Evolutionary conservation across 2,113 vertebrate species (phyloP).

Genomic region (Petrocephalus zakoni): DNA sequence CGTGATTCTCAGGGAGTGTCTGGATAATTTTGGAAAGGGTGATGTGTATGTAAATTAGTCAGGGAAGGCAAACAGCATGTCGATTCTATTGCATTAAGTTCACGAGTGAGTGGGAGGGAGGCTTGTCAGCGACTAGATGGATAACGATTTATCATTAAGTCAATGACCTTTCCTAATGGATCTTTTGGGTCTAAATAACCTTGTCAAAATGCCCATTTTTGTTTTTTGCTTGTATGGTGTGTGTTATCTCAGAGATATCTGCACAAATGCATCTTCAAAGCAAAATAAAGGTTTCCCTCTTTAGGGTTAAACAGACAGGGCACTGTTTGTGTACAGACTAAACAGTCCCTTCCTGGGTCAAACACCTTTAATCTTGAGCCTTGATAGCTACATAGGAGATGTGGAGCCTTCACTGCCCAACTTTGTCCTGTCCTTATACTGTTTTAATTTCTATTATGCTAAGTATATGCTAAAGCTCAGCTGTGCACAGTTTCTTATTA

Average conservation of each 20-base stretch:
- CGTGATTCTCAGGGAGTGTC: neutral
- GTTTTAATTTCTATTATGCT: neutral
- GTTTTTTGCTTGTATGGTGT: conserved; percentile 56
- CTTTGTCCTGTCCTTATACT: neutral
- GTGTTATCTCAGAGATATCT: conserved; percentile 3
- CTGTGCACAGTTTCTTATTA: neutral
- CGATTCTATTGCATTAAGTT: conserved; percentile 11
- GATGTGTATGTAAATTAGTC: neutral
- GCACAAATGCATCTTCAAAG: conserved; percentile 21
- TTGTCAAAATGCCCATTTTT: conserved; percentile 50
- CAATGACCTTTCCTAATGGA: conserved; percentile 45
- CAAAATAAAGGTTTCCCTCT: conserved; percentile 9
- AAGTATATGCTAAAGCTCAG: neutral
- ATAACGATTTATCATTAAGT: conserved; percentile 47
- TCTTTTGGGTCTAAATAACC: conserved; percentile 58
- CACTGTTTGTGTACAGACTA: conserved; percentile 7
- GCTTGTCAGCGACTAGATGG: neutral
- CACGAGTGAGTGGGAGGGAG: conserved; percentile 1
- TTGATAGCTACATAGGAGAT: neutral
- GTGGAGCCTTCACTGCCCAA: neutral
- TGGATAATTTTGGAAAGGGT: neutral
- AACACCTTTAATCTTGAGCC: conserved; percentile 16
- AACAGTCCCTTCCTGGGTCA: conserved; percentile 23
- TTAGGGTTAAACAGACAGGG: conserved; percentile 17
- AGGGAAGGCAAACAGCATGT: neutral